Conservation (phyloP, 2,113 vertebrate genomes). For the Rhinichthys klamathensis region DNA sequence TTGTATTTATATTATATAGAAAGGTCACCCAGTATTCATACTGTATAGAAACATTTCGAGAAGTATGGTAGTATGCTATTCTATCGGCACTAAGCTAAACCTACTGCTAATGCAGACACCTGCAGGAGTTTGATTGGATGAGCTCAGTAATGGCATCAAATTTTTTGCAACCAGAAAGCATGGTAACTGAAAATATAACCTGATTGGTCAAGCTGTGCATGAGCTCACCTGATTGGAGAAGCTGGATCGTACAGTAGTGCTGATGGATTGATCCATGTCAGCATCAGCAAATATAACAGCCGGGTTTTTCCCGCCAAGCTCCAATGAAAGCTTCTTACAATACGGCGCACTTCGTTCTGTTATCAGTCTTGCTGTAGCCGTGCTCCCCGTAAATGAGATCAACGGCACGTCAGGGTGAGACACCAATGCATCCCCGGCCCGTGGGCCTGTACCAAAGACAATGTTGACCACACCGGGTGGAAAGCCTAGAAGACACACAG, state of each 20-base stretch:
- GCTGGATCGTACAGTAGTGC: conserved; percentile 88
- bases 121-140: not conserved
- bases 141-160: not conserved
- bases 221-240: conserved; percentile 91
- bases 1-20: not conserved
- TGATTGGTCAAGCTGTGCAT: not conserved
- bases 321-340: conserved; percentile 94
- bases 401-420: conserved; percentile 88
- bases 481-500: conserved; percentile 74
- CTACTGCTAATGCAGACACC: not conserved
- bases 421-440: conserved; percentile 86
- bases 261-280: conserved; percentile 84
- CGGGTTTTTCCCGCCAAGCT: conserved; percentile 95
- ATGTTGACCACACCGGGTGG: conserved; percentile 93
- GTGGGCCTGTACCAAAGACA: conserved; percentile 84
- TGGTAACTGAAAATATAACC: not conserved
- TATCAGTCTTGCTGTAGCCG: conserved; percentile 85
- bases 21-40: too few relatives aligned
- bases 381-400: conserved; percentile 96
- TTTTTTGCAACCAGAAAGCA: not conserved
- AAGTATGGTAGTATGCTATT: not conserved
- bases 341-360: conserved; percentile 82
- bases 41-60: too few relatives aligned
- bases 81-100: not conserved
- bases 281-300: conserved; percentile 92